Conservation (phyloP, 2,888 invertebrate species). For the Eudasyphora cyanicolor region DNA sequence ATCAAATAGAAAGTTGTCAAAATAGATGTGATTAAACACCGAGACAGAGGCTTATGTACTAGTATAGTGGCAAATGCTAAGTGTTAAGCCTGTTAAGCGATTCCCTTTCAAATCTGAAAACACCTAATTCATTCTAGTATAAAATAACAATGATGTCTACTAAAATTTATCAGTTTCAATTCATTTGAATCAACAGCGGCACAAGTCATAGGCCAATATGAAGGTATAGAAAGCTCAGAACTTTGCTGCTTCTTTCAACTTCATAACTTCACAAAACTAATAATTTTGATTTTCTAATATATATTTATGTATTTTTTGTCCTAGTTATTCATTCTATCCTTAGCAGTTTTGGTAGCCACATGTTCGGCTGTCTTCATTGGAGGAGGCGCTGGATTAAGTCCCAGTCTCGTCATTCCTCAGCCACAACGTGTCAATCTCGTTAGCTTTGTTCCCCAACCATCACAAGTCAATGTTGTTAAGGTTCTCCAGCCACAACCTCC, state of each 20-base stretch:
- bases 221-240: not conserved
- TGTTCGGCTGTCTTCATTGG: constrained; percentile 62
- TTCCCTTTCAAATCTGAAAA: no score
- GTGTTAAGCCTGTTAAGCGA: no score
- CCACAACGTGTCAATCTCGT: not conserved
- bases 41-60: no score
- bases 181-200: not conserved
- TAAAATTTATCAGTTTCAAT: not conserved
- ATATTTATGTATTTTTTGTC: no score
- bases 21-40: no score
- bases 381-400: constrained; percentile 34
- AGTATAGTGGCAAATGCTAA: no score
- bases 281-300: no score
- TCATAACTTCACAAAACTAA: no score
- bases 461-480: not conserved
- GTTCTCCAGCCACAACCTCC: not conserved
- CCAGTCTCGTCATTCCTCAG: not conserved
- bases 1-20: no score
- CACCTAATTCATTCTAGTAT: no score
- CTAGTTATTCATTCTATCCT: constrained; percentile 59
- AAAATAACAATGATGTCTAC: not conserved
- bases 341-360: constrained; percentile 54
- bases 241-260: not conserved
- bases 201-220: not conserved
- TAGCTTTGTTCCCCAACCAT: not conserved